Percentiles rank a stretch among this genome's conserved stretches.
These are phyloP conservation scores for Aphelenchoides bicaudatus DNA, from an alignment of 2,888 invertebrate species.

Conservation along the genomic window DNA sequence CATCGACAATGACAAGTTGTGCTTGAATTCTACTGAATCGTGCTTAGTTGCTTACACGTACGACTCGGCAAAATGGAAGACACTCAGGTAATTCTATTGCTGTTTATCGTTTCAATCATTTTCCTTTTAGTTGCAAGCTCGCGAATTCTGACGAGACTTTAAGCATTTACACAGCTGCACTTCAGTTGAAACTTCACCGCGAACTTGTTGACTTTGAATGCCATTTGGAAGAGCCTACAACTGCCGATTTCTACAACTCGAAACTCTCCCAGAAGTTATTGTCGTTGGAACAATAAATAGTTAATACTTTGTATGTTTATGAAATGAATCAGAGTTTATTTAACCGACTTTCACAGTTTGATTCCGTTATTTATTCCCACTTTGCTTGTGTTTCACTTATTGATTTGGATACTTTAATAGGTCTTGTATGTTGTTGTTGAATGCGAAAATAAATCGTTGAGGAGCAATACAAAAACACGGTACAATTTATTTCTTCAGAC, in stretches of 20 bases:
- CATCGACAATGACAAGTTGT: slow-evolving; percentile 29
- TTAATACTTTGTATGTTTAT: no score
- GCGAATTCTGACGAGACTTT: slow-evolving; percentile 62
- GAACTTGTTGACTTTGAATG: slow-evolving; percentile 92
- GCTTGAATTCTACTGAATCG: slow-evolving; percentile 24
- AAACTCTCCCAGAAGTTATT: slow-evolving; percentile 69
- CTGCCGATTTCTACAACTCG: slow-evolving; percentile 79
- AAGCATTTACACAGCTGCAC: slow-evolving; percentile 69
- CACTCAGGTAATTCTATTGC: neutral
- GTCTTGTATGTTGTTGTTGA: no score
- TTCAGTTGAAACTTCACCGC: slow-evolving; percentile 73
- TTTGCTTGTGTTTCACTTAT: no score
- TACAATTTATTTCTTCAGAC: no score
- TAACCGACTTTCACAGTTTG: no score
- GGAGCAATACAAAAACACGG: no score
- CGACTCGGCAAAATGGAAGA: slow-evolving; percentile 34
- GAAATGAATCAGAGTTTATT: no score
- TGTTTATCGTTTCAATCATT: neutral
- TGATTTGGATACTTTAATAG: no score
- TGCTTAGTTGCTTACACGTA: slow-evolving; percentile 27
- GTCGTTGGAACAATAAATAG: no score
- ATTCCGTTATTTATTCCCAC: no score
- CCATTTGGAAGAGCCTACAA: slow-evolving; percentile 82
- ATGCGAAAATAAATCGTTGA: no score
- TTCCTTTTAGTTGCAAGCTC: slow-evolving; percentile 63